phyloP scores from a whole-genome alignment of 92 coral and sea anemone genomes.

The Isaurus tuberculatus region DNA sequence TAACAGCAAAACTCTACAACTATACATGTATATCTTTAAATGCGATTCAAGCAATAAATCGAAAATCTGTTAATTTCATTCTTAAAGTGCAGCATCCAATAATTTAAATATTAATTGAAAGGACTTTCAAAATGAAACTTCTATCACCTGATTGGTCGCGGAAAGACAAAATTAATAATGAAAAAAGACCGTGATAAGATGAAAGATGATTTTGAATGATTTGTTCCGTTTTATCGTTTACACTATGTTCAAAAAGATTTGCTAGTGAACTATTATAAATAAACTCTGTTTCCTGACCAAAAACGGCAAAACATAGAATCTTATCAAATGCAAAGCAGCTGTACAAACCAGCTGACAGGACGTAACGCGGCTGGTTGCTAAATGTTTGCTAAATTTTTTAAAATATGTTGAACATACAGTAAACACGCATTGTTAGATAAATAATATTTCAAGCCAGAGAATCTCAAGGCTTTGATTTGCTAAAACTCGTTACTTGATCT shows the following conservation, averaged over 20 bases:
- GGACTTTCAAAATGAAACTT: neutral
- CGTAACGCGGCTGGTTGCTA: neutral
- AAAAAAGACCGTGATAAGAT: neutral
- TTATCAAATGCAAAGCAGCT: neutral
- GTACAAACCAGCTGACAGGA: neutral
- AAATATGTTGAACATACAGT: neutral
- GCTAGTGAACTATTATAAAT: neutral
- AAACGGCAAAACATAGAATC: neutral
- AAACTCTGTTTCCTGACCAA: neutral
- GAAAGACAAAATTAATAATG: neutral
- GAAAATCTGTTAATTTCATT: neutral
- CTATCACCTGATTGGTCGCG: conserved; percentile 22
- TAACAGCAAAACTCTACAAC: too few relatives aligned
- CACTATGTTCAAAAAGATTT: neutral
- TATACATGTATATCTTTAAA: neutral
- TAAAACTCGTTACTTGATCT: too few relatives aligned
- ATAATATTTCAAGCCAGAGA: neutral
- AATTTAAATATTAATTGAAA: conserved; percentile 22
- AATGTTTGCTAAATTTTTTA: neutral
- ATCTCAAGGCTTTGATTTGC: neutral
- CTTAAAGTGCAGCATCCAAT: conserved; percentile 12
- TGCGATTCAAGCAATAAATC: neutral
- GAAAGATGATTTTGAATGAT: neutral
- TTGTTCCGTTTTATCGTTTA: neutral
- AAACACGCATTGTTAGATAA: neutral